phyloP scores from a whole-genome alignment of 2,888 invertebrate species.

The Amiota mariae region DNA sequence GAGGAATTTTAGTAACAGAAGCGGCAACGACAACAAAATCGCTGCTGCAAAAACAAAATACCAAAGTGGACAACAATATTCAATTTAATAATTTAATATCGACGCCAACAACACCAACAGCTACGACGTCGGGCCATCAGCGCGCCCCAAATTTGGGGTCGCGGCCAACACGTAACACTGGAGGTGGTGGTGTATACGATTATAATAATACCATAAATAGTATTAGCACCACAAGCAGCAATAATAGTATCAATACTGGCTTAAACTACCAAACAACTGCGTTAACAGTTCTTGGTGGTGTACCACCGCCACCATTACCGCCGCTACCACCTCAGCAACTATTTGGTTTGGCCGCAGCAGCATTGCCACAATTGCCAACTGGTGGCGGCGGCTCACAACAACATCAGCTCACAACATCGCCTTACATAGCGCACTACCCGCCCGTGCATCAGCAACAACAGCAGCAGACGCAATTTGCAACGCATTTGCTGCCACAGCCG shows the following conservation, averaged over 20 bases:
- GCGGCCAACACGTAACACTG: constrained; percentile 66
- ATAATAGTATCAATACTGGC: not conserved
- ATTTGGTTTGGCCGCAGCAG: not conserved
- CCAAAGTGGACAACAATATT: constrained; percentile 16
- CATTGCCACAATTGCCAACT: not conserved
- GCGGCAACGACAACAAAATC: constrained; percentile 29
- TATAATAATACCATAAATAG: constrained; percentile 41
- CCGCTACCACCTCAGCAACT: constrained; percentile 36
- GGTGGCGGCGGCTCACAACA: not conserved
- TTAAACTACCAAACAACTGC: constrained; percentile 43
- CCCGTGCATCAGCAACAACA: constrained; percentile 21
- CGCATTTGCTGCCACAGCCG: constrained; percentile 47
- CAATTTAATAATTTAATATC: constrained; percentile 14
- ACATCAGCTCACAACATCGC: not conserved
- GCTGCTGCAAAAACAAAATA: constrained; percentile 17
- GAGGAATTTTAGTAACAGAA: not conserved
- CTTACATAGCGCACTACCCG: constrained; percentile 20
- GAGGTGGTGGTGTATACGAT: constrained; percentile 57
- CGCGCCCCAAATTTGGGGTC: constrained; percentile 72
- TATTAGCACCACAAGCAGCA: constrained; percentile 42
- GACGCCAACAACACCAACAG: constrained; percentile 52
- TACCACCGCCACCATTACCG: constrained; percentile 37
- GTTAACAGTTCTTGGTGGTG: constrained; percentile 32
- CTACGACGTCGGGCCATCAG: constrained; percentile 70
- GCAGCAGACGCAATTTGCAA: constrained; percentile 50